Evolutionary conservation across 2,113 vertebrate species (phyloP), one percentile per base, ranked within the genome.

Genomic region (Halichoerus grypus): DNA sequence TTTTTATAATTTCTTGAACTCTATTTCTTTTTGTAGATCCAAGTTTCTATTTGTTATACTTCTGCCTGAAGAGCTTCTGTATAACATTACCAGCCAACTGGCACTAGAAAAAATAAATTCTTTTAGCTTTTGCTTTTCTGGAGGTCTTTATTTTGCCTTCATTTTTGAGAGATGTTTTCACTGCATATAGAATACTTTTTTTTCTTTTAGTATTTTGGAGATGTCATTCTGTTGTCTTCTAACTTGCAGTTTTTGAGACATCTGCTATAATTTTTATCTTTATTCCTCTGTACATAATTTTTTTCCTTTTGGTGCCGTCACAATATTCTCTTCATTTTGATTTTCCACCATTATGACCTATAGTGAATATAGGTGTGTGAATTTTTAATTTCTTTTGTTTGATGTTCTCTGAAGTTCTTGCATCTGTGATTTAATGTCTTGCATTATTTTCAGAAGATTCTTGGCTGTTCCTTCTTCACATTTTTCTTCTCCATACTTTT

Each of bases 321-420:
- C 21, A 33, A 42, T 94, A 19, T 31, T 85, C 53, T 83, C 21
- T 76, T 91, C 69, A 91, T 79, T 91, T 95, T 87, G 65, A 24
- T 63, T 95, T 95, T 94, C 71, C 71, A 93, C 42, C 46, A 51
- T 92, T 97, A 90, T 92, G 49, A 61, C 39, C 88, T 49, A 36
- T 88, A 91, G 33, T 84, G 36, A 74, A 65, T 49, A 19, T 89
- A 95, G 49, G 65, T 36, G 14, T 95, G 31, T 90, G 26, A 11
- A 61, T 94, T 91, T 96, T 91, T 55, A 63, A 85, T 81, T 82
- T 74, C 31, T 79, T 91, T 24, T 94, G 42, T 72, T 88, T 87
- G 49, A 46, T 94, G 22, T 88, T 97, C 69, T 97, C 65, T 96
- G 86, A 96, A 90, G 93, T 84, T 96, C 53, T 92, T 80, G 7